phyloP scores from a whole-genome alignment of 2,888 invertebrate species.

The Sinotaia quadrata region DNA sequence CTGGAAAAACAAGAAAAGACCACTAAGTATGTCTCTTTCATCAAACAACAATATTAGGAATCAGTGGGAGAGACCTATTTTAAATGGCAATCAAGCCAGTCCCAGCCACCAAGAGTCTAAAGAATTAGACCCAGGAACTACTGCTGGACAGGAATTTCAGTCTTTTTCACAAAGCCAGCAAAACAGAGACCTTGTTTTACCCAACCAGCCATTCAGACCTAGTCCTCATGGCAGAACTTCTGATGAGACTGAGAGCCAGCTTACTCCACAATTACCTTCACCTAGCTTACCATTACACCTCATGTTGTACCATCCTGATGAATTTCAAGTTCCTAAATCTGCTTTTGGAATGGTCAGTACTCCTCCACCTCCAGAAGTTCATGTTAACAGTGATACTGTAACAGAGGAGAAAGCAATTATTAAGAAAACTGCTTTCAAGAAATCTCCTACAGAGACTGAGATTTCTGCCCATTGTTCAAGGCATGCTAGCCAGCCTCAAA shows the following conservation, averaged over 20 bases:
- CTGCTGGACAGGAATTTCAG: background rate
- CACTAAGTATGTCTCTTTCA: too few relatives aligned
- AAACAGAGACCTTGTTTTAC: too few relatives aligned
- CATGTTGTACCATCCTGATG: constrained; percentile 38
- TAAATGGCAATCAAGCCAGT: background rate
- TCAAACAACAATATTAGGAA: too few relatives aligned
- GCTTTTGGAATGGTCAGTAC: constrained; percentile 30
- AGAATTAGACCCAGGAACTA: background rate
- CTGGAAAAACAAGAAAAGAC: background rate
- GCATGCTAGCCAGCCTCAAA: constrained; percentile 2
- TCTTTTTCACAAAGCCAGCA: background rate
- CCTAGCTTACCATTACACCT: constrained; percentile 27
- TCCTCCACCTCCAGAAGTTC: constrained; percentile 39
- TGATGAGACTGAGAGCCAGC: background rate
- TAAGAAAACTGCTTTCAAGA: constrained; percentile 3
- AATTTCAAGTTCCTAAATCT: constrained; percentile 39
- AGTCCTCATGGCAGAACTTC: background rate
- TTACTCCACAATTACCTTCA: background rate
- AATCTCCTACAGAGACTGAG: constrained; percentile 24
- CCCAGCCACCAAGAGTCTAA: background rate
- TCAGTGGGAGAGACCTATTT: too few relatives aligned
- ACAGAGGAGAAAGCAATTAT: constrained; percentile 38
- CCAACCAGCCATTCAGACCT: too few relatives aligned
- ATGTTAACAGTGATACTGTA: constrained; percentile 34
- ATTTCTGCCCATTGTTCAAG: constrained; percentile 10